Base-by-base conservation (phyloP, 1,140 invertebrate species). In the Drosophila bocki region DNA sequence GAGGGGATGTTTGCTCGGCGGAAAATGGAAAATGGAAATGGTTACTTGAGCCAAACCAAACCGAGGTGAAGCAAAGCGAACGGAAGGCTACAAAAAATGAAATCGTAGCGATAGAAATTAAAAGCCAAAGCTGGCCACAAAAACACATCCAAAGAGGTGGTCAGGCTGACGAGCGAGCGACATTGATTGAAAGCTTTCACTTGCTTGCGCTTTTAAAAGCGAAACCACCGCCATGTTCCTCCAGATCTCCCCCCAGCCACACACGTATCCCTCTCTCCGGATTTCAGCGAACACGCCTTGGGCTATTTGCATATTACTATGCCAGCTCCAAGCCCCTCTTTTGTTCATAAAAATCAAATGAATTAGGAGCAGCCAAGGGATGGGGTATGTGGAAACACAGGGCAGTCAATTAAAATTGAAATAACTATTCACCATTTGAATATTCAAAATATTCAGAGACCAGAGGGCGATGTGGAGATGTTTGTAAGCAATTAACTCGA, bases 151-250 rank as follows among this genome's bases (percentile, higher is more conserved):
- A 53, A n/a, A 17, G 37, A 22, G 22, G 17, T 13, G 26, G 33
- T 35, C 17, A 45, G 17, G 19, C n/a, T 64, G 62, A 63, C 80
- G 59, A 70, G 56, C 70, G 44, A 78, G 47, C 78, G 75, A 85
- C 69, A 85, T 79, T 85, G 82, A 85, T 85, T 85, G 82, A 85
- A 85, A 86, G 82, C 82, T 85, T 85, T 85, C 82, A 82, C 82
- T 86, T 85, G 82, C 74, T 84, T 86, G 78, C 82, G 78, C 80
- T 86, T 85, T 78, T 74, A 86, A 86, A 62, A 85, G 74, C 47
- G 74, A 75, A 85, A 51, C 60, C 72, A 70, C 64, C 54, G 48
- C 22, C 61, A 33, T 61, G 39, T 42, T 71, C 53, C 59, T 56
- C 13, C 47, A 41, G 59, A 41, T 75, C 15, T 26, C 22, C 26